Conservation (phyloP, 2,888 invertebrate genomes). For the Drosophila sordidapex region DNA sequence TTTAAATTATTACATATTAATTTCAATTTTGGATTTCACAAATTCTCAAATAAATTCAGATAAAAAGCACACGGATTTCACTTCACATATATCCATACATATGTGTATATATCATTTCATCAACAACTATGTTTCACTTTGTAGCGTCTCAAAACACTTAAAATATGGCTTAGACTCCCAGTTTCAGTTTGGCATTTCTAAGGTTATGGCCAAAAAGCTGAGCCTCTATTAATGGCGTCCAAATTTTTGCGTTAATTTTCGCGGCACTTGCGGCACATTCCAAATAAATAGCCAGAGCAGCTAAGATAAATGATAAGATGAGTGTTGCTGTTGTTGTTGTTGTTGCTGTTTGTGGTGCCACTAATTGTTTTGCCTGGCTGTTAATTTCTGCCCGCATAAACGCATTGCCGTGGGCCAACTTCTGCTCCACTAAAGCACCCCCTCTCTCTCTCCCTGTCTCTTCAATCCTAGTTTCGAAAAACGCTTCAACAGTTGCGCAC, state of each 20-base stretch:
- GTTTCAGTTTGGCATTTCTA: slow-evolving; percentile 7
- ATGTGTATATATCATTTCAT: background rate
- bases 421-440: slow-evolving; percentile 66
- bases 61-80: background rate
- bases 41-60: background rate
- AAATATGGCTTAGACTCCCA: slow-evolving; percentile 13
- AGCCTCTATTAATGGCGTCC: slow-evolving; percentile 67
- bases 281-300: slow-evolving; percentile 64
- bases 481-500: slow-evolving; percentile 77
- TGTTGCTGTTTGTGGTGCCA: slow-evolving; percentile 46
- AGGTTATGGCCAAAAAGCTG: slow-evolving; percentile 37
- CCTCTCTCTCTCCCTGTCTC: background rate
- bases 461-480: slow-evolving; percentile 14
- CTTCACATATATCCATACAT: background rate
- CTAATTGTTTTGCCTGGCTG: slow-evolving; percentile 75
- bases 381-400: slow-evolving; percentile 79
- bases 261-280: slow-evolving; percentile 79
- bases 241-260: slow-evolving; percentile 75
- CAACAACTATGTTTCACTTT: background rate
- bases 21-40: background rate
- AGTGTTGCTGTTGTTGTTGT: slow-evolving; percentile 31
- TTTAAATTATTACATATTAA: background rate
- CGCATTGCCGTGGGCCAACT: slow-evolving; percentile 73
- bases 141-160: slow-evolving; percentile 2
- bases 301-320: slow-evolving; percentile 75